These are phyloP conservation scores for Passerina amoena DNA, from an alignment of 2,113 vertebrate species.

Conservation along the genomic window DNA sequence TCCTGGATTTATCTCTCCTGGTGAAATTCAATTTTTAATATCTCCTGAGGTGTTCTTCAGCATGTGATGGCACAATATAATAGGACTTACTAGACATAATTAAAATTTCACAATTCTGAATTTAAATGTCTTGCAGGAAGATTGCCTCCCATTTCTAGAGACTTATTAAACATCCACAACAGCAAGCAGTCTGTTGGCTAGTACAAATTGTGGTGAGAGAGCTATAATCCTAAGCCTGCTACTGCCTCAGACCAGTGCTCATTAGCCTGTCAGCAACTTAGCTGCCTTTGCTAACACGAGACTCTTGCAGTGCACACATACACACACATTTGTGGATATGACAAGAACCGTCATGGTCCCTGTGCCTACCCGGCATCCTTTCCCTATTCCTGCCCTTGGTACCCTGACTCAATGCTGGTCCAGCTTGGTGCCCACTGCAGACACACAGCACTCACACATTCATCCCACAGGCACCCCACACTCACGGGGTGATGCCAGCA, in stretches of 20 bases:
- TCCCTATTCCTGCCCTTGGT: no score
- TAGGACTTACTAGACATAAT: neutral
- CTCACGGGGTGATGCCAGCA: accelerated
- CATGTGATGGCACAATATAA: neutral
- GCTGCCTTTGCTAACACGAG: neutral
- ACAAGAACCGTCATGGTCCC: neutral
- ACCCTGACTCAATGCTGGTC: neutral
- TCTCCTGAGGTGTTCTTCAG: neutral
- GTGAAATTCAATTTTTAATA: neutral
- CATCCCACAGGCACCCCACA: neutral
- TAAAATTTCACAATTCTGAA: neutral
- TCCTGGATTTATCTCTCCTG: neutral
- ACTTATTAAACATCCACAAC: neutral
- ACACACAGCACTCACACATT: neutral
- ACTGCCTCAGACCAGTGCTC: neutral
- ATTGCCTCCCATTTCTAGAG: neutral
- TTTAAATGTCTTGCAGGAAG: neutral
- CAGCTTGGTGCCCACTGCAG: neutral
- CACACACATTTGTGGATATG: neutral
- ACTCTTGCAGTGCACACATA: neutral
- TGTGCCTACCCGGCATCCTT: neutral
- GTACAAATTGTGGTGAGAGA: neutral
- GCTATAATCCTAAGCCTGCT: neutral
- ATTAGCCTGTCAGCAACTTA: neutral
- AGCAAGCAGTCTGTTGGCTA: neutral